Evolutionary conservation across 2,113 vertebrate genomes (phyloP), one percentile per base, ranked within the genome.

Genomic region (Nothoprocta perdicaria): DNA sequence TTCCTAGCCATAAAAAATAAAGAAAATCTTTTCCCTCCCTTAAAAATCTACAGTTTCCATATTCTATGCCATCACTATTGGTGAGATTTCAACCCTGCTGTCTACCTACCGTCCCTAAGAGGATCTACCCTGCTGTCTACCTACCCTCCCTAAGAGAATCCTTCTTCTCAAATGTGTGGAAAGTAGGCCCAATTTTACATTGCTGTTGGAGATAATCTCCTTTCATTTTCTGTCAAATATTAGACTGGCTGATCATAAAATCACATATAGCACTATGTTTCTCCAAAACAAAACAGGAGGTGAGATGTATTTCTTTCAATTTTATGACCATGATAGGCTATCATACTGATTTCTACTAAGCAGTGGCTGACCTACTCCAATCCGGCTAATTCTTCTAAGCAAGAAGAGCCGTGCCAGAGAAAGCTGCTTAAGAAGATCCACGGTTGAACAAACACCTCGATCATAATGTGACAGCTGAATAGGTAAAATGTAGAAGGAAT

Each of bases 21-120:
- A 53, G 48, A 33, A 21, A 68, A 11, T 12, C 48, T n/a, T n/a
- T 61, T 22, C 7, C 10, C 9, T 75, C 41, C 27, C 23, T 80
- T 80, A 79, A 52, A 48, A 73, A 88, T 65, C 4, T 52, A 61
- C 6, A 13, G 43, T 48, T 14, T 63, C 83, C 61, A 46, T 46
- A 38, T 4, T 38, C 4, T 5, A 8, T 88, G 8, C 19, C 15
- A 8, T 1, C 15, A 9, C 1, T 41, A 52, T 55, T 1, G 2
- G 18, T 52, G 24, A 43, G 10, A 18, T 63, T 86, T 67, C 41
- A 67, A 17, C 31, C 14, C 6, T 78, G 15, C 1, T 52, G 71
- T 26, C 3, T 4, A 48, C 16, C 35, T 38, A 38, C 35, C 35
- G 35, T 57, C 18, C 45, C 65, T 22, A 67, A 22, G 46, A 21